Percentiles rank a stretch among this genome's conserved stretches.
These are phyloP conservation scores for Rhinophrynus dorsalis DNA, from an alignment of 2,797 vertebrate species.

Conservation along the genomic window DNA sequence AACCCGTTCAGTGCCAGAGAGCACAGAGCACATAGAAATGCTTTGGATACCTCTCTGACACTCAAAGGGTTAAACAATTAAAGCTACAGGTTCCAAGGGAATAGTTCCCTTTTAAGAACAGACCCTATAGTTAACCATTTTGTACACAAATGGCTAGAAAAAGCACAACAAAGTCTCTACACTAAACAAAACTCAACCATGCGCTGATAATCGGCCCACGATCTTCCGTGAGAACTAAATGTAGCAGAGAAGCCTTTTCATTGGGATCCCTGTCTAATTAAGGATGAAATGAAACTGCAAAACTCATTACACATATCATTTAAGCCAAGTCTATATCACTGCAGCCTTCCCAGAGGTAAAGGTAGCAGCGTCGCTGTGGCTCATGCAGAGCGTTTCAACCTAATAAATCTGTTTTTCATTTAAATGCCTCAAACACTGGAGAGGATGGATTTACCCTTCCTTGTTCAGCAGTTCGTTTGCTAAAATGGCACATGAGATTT, in stretches of 20 bases:
- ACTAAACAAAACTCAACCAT: background rate
- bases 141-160: background rate
- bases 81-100: background rate
- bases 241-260: constrained; percentile 22
- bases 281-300: constrained; percentile 52
- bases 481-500: background rate
- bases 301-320: constrained; percentile 51
- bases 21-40: too few relatives aligned
- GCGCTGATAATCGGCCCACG: background rate
- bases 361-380: constrained; percentile 39
- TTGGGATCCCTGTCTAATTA: constrained; percentile 48
- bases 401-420: constrained; percentile 60
- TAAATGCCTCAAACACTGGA: constrained; percentile 48
- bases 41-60: too few relatives aligned
- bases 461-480: constrained; percentile 16
- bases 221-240: constrained; percentile 22
- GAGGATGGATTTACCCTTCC: constrained; percentile 8
- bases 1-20: too few relatives aligned
- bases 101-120: background rate
- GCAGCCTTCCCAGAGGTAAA: constrained; percentile 27
- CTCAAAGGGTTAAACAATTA: too few relatives aligned
- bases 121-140: background rate
- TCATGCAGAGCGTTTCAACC: constrained; percentile 30
- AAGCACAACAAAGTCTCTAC: background rate
- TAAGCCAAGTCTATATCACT: constrained; percentile 52